Base-by-base conservation (phyloP, 1,140 invertebrate species). In the Monochamus saltuarius region DNA sequence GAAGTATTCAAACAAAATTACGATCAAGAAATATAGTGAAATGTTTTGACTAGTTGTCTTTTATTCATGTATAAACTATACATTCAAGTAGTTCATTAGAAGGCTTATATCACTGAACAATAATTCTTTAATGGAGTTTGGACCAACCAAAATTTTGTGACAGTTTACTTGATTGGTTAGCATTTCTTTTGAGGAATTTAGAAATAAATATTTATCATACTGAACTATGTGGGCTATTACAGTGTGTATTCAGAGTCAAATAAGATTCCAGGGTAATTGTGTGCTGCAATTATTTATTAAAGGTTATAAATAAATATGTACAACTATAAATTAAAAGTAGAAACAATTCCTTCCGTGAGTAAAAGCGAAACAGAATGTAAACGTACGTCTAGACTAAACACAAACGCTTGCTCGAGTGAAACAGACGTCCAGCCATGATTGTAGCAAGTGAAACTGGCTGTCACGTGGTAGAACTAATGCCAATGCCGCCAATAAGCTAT, bases 371-470 rank as follows among this genome's bases (percentile, higher is more conserved):
- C 51, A 40, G 34, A 59, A 62, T 11, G 29, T 11, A 17, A 7
- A 56, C 46, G 64, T 55, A 70, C 22, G 62, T 65, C 68, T 60
- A 29, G 38, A 43, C 39, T 62, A 49, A 62, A 60, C 59, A 53
- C 17, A 8, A 66, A 39, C 51, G 42, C 38, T 17, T 49, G 54
- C 61, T 55, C 59, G 50, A 16, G 49, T 37, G 52, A 38, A 56
- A 9, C 49, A n/a, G 39, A 59, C 56, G 52, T 49, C 62, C 57
- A 62, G 66, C 73, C 72, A 75, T 75, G 65, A 75, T 74, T 72
- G 68, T 62, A 61, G 68, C 55, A 57, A 67, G 63, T 56, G 51
- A 62, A 64, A 56, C 56, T 45, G 59, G 38, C 43, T 43, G 53
- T 60, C 72, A 73, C 69, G 72, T 74, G 72, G 69, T 47, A 22